Percentiles rank a stretch among this genome's conserved stretches.
phyloP scores from a whole-genome alignment of 2,797 vertebrate genomes.

The Denticeps clupeoides region DNA sequence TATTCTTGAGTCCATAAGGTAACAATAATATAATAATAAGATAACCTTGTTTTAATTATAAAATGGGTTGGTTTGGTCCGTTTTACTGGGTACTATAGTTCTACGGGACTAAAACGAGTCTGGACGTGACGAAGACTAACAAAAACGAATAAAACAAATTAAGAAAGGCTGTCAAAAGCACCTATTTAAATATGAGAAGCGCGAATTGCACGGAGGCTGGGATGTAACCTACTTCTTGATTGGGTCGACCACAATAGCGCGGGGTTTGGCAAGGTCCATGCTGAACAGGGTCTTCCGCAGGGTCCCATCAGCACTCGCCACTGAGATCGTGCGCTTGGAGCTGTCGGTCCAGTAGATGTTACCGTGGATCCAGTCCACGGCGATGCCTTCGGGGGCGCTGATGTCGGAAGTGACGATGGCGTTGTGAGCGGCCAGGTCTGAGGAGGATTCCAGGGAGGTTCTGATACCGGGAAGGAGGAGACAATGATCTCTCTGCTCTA shows the following conservation, averaged over 20 bases:
- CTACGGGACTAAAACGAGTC: too few relatives aligned
- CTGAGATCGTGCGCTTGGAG: constrained; percentile 61
- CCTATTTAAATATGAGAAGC: background rate
- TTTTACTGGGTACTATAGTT: too few relatives aligned
- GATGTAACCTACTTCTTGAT: constrained; percentile 60
- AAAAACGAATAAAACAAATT: background rate
- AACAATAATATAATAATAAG: background rate
- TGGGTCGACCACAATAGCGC: constrained; percentile 78
- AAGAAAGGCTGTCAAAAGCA: background rate
- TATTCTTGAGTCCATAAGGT: background rate
- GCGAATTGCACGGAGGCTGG: background rate
- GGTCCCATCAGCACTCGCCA: constrained; percentile 61
- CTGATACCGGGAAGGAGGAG: constrained; percentile 43
- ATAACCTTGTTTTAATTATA: background rate
- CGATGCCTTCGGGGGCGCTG: constrained; percentile 71
- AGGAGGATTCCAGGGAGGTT: constrained; percentile 53
- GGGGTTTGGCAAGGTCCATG: constrained; percentile 59
- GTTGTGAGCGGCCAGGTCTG: constrained; percentile 48
- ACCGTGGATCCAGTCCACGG: constrained; percentile 78
- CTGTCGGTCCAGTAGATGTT: constrained; percentile 89
- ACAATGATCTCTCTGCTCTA: background rate
- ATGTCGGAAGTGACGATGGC: constrained; percentile 51
- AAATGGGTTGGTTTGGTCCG: too few relatives aligned
- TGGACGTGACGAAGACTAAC: too few relatives aligned
- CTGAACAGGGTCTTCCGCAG: constrained; percentile 68